These are phyloP conservation scores for Montifringilla adamsi DNA, from an alignment of 2,113 vertebrate species.

Conservation along the genomic window DNA sequence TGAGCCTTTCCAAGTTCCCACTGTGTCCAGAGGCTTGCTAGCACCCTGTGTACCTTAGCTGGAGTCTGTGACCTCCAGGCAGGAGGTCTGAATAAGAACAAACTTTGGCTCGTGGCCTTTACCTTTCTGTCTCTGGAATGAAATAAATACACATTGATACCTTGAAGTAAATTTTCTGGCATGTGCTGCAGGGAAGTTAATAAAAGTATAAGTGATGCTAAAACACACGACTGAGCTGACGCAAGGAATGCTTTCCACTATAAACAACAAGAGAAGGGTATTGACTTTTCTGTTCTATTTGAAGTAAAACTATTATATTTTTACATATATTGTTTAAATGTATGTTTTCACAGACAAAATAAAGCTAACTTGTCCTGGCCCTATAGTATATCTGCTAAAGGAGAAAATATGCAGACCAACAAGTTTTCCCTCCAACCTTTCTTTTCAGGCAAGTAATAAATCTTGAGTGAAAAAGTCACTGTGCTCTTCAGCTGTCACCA, in stretches of 20 bases:
- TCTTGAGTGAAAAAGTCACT: constrained; percentile 69
- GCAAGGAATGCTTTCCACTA: background rate
- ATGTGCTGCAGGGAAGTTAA: background rate
- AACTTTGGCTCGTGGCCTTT: background rate
- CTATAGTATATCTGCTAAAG: constrained; percentile 42
- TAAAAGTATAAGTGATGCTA: background rate
- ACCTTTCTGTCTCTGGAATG: background rate
- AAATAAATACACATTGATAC: background rate
- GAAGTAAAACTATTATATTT: constrained; percentile 14
- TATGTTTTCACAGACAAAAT: constrained; percentile 37
- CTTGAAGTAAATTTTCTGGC: background rate
- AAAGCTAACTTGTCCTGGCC: constrained; percentile 18
- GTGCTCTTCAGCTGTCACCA: constrained; percentile 74
- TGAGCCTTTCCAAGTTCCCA: background rate
- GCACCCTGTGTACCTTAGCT: background rate
- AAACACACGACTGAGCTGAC: background rate
- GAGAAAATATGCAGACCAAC: constrained; percentile 66
- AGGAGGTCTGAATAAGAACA: background rate
- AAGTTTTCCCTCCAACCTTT: constrained; percentile 59
- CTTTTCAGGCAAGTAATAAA: constrained; percentile 72
- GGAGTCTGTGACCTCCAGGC: background rate
- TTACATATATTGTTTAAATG: background rate
- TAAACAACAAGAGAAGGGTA: background rate
- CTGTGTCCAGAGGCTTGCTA: background rate
- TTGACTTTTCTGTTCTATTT: background rate